Evolutionary conservation across 23 tunicate genomes (phyloP), one percentile per base, ranked within the genome.

Genomic region (Phallusia fumigata): DNA sequence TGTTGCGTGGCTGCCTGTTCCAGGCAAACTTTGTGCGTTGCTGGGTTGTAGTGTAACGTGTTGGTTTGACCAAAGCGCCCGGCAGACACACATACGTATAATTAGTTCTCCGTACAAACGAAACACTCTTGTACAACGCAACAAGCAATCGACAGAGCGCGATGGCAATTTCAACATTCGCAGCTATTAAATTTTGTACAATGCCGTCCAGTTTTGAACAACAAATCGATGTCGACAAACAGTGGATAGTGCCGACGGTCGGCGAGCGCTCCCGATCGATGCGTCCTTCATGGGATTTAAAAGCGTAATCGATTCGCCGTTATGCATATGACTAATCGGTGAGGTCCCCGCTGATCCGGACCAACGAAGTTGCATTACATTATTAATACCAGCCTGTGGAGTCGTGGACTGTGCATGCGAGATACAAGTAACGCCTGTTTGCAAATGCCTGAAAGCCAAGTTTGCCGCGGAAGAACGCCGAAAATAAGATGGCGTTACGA

Each of bases 281-380:
- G 69, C 69, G 69, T 6, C 69, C 16, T 58, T 24, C 69, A 58
- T 58, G 69, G 47, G 47, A 40, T 40, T 40, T 40, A 40, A 58
- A 58, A 58, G 69, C 28, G 28, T 24, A 24, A 58, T 58, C 69
- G 69, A 58, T 58, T 58, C 69, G 26, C 69, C 69, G 69, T 58
- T 58, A 58, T 58, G 69, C 69, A 24, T 58, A 58, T 58, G 69
- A 58, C 69, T 58, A 58, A 58, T 58, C 69, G 69, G 28, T 16
- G 15, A 13, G 58, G 58, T 13, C 69, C 69, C 3, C 28, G 11
- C 28, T 58, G 69, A 58, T 58, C 69, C 69, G 13, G 69, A 58
- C 28, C 69, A 1, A 58, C 69, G 13, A 16, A 58, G 69, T 5
- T 58, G 69, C 69, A 13, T 58, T 58, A 58, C 69, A 58, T 13